Evolutionary conservation across 2,113 vertebrate genomes (phyloP).

Genomic region (Ginglymostoma cirratum): DNA sequence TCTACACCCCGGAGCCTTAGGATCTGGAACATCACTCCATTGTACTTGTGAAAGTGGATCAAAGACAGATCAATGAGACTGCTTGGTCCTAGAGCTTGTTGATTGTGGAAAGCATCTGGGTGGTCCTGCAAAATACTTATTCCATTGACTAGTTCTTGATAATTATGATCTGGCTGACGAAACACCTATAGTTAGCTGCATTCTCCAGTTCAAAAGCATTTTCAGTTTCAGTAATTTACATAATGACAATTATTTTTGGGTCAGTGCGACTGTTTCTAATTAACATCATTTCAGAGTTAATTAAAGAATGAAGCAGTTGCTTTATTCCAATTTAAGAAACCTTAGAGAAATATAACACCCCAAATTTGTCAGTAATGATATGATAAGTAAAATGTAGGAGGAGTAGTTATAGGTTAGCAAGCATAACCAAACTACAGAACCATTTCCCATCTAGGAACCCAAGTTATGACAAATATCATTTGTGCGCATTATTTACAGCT

Average conservation of each 20-base stretch:
- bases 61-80: background rate
- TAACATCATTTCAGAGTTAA: slow-evolving; percentile 29
- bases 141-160: background rate
- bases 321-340: slow-evolving; percentile 10
- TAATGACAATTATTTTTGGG: background rate
- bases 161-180: background rate
- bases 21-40: slow-evolving; percentile 50
- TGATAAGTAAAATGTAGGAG: background rate
- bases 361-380: background rate
- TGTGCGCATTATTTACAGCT: background rate
- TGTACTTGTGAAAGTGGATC: background rate
- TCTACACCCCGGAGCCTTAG: slow-evolving; percentile 46
- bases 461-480: background rate
- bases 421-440: background rate
- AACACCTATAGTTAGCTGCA: background rate
- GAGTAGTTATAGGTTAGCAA: background rate
- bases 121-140: background rate
- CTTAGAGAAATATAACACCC: slow-evolving; percentile 26
- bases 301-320: background rate
- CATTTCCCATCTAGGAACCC: too few relatives aligned
- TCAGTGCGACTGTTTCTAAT: background rate
- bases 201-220: background rate
- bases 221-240: background rate
- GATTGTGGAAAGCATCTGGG: background rate
- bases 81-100: background rate